Evolutionary conservation across 1,140 invertebrate species (phyloP).

Genomic region (Lordiphosa stackelbergi): DNA sequence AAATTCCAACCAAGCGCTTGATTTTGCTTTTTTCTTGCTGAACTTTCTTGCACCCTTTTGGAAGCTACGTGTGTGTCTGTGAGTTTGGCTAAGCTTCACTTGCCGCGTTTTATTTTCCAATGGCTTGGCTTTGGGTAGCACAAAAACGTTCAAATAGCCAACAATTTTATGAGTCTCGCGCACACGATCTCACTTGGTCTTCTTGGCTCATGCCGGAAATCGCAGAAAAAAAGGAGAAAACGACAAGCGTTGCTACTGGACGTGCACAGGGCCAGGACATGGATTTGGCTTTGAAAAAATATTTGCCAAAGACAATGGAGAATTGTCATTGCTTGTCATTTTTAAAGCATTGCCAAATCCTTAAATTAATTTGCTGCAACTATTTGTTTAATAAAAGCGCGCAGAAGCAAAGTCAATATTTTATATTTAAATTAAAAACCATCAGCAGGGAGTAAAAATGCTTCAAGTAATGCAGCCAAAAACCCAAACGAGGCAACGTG

Average conservation of each 20-base stretch:
- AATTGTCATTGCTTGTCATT: constrained; percentile 9
- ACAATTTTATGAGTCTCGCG: constrained; percentile 70
- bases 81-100: constrained; percentile 45
- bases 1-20: constrained; percentile 69
- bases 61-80: constrained; percentile 14
- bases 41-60: constrained; percentile 38
- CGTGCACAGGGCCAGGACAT: constrained; percentile 2
- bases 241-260: neutral
- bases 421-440: constrained; percentile 54
- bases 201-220: constrained; percentile 48
- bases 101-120: constrained; percentile 69
- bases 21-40: constrained; percentile 57
- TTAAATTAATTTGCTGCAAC: constrained; percentile 40
- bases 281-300: constrained; percentile 2
- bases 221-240: constrained; percentile 18
- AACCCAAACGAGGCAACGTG: constrained; percentile 37
- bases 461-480: constrained; percentile 20
- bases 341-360: constrained; percentile 15
- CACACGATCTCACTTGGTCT: constrained; percentile 41
- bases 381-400: constrained; percentile 42
- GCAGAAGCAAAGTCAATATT: constrained; percentile 30
- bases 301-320: constrained; percentile 1
- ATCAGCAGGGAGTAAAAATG: constrained; percentile 25
- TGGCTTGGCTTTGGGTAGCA: constrained; percentile 56
- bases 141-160: constrained; percentile 71